Base-by-base conservation (phyloP, 2,888 invertebrate species). In the Noctua fimbriata region DNA sequence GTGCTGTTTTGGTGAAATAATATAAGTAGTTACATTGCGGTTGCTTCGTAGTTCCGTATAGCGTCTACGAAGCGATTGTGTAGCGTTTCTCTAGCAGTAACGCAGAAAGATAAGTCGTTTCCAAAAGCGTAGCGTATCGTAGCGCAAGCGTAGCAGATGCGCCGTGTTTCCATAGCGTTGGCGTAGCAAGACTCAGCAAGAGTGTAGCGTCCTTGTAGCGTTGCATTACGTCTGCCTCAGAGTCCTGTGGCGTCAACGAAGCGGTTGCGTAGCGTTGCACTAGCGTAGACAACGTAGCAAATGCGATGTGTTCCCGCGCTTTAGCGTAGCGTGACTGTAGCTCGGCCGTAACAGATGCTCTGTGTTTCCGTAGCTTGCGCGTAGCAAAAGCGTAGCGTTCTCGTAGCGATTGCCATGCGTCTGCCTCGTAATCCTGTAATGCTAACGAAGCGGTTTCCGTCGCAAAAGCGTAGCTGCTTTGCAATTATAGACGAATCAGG, bases 321-420 rank as follows among this genome's bases (percentile, higher is more conserved):
- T 49, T 72, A 58, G 72, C 58, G n/a, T 28, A 69, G 47, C 69
- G 47, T 28, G 6, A 36, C 32, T 47, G 1, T 76, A 60, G 28
- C 28, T 12, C 28, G 41, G 32, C 52, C 71, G 36, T 77, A 73
- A 63, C 66, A 16, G 16, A 32, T 41, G 10, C 28, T 36, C 24
- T 7, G 55, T 21, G 18, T 47, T 69, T 65, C 0, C 14, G 28
- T 73, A 72, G 47, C 44, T 69, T 70, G 47, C n/a, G 49, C 41
- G 63, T 52, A 55, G 63, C n/a, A 52, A 63, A 70, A 52, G 41
- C 49, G 63, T 63, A 55, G 63, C 24, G 69, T 41, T 24, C 18
- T n/a, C 32, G n/a, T 69, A 78, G 69, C 55, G 58, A 36, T 24
- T 24, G n/a, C 28, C 12, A 44, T 52, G 28, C 28, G 47, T 81